phyloP scores from a whole-genome alignment of 2,113 vertebrate species.

The Chlorocebus sabaeus region DNA sequence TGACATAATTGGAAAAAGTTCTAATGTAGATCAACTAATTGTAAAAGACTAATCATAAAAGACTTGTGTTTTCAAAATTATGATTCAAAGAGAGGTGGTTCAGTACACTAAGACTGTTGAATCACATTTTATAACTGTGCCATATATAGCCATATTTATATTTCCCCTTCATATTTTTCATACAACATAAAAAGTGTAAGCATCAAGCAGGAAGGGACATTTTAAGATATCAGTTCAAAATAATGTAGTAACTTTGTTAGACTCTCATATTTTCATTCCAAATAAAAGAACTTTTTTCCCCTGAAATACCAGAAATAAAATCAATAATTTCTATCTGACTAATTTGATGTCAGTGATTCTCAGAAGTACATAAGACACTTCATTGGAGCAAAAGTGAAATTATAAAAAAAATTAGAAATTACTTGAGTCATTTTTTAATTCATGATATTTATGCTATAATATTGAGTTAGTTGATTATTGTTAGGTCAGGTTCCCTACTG shows the following conservation, averaged over 20 bases:
- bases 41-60: not conserved
- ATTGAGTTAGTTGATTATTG: not conserved
- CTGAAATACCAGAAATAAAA: not conserved
- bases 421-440: not conserved
- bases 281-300: not conserved
- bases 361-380: not conserved
- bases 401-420: not conserved
- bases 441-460: not conserved
- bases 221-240: not conserved
- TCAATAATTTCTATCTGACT: not conserved
- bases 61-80: constrained; percentile 52
- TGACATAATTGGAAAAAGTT: constrained; percentile 35
- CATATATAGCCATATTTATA: not conserved
- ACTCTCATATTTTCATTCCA: not conserved
- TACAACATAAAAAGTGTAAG: not conserved
- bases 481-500: not conserved
- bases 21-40: not conserved
- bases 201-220: not conserved
- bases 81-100: not conserved
- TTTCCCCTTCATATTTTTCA: not conserved
- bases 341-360: not conserved
- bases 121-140: not conserved
- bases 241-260: not conserved
- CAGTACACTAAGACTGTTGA: not conserved
- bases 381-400: not conserved